Evolutionary conservation across 2,797 vertebrate genomes (phyloP).

Genomic region (Bradypodion ventrale): DNA sequence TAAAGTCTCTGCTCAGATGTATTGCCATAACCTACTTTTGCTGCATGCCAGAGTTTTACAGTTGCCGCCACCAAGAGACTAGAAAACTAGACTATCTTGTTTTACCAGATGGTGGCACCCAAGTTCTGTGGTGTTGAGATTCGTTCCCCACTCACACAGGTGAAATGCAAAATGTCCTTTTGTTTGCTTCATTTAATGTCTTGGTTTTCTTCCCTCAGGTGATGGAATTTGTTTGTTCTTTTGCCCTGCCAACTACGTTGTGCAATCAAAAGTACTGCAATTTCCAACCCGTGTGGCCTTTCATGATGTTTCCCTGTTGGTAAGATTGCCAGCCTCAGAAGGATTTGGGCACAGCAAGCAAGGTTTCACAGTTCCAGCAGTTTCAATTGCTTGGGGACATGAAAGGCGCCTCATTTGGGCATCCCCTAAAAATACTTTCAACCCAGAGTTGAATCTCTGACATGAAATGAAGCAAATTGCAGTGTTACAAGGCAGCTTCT

Average conservation of each 20-base stretch:
- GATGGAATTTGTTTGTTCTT: neutral
- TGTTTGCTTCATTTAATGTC: neutral
- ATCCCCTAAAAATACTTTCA: too few species aligned
- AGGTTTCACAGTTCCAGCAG: neutral
- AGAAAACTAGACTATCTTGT: conserved; percentile 21
- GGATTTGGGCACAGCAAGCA: neutral
- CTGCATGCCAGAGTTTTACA: neutral
- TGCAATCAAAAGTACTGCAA: neutral
- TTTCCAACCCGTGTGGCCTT: neutral
- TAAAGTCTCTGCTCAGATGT: neutral
- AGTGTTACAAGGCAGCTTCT: too few species aligned
- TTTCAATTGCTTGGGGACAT: too few species aligned
- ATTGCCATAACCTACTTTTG: neutral
- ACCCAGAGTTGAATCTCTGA: too few species aligned
- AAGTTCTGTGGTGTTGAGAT: conserved; percentile 6
- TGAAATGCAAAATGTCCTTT: neutral
- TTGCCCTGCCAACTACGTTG: neutral
- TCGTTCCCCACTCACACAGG: neutral
- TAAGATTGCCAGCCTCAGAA: neutral
- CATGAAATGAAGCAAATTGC: too few species aligned
- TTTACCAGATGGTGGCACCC: conserved; percentile 61
- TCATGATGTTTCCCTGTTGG: neutral
- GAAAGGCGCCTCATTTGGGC: too few species aligned
- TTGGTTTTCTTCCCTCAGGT: neutral
- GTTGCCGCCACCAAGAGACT: neutral